These are phyloP conservation scores for Rhea pennata DNA, from an alignment of 2,113 vertebrate genomes.

Conservation along the genomic window DNA sequence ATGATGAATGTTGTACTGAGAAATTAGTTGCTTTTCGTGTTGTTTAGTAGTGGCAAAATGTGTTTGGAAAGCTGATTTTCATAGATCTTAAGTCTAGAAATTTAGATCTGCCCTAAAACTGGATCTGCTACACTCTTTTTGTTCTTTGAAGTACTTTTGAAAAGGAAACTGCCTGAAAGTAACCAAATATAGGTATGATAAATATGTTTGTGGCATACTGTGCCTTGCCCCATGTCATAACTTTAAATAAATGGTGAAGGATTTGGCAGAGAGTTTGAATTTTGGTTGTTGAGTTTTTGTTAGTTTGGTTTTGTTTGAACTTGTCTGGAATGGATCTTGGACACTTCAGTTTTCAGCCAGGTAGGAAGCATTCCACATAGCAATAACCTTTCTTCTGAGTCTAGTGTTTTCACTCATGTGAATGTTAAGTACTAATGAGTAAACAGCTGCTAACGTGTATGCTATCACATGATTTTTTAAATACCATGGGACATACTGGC, in stretches of 20 bases:
- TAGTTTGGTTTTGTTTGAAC: neutral
- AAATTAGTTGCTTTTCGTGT: fast-evolving
- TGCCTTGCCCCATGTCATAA: neutral
- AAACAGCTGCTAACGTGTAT: neutral
- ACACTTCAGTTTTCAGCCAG: neutral
- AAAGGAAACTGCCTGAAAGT: neutral
- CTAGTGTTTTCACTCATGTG: neutral
- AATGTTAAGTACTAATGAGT: neutral
- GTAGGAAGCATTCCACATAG: neutral
- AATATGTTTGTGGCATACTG: neutral
- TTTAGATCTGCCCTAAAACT: neutral
- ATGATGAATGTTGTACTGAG: neutral
- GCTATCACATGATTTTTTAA: neutral
- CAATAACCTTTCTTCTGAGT: neutral
- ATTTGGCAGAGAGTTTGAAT: neutral
- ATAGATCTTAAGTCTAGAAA: neutral
- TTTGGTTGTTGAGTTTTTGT: neutral
- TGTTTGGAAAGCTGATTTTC: neutral
- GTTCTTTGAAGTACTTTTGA: neutral
- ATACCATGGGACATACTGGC: neutral
- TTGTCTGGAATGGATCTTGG: neutral
- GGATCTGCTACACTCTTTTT: neutral
- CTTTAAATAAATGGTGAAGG: neutral
- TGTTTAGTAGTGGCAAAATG: neutral
- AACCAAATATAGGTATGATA: too few relatives aligned